phyloP scores from a whole-genome alignment of 1,140 invertebrate genomes.

The Conopomorpha cramerella region DNA sequence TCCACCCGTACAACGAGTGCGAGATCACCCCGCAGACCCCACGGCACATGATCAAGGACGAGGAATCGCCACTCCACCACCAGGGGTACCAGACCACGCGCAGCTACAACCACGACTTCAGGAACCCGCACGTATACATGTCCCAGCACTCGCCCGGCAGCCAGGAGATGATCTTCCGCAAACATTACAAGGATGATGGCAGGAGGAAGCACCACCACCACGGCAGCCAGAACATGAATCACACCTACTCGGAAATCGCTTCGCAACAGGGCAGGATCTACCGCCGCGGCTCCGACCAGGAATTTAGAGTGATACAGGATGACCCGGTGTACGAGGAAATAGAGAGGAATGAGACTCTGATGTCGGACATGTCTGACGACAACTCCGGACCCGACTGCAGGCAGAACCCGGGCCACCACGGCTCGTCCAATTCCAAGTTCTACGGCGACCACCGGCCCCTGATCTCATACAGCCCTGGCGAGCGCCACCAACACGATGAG shows the following conservation, averaged over 20 bases:
- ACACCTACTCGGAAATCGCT: conserved; percentile 66
- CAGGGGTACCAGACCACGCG: conserved; percentile 47
- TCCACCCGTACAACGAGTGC: conserved; percentile 40
- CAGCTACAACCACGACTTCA: conserved; percentile 67
- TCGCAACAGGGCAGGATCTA: conserved; percentile 50
- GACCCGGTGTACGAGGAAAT: conserved; percentile 85
- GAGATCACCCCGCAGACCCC: conserved; percentile 31
- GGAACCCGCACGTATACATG: conserved; percentile 52
- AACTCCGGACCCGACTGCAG: conserved; percentile 75
- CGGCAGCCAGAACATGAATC: conserved; percentile 50
- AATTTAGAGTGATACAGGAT: conserved; percentile 62
- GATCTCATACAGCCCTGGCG: conserved; percentile 69
- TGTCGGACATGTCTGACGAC: conserved; percentile 81
- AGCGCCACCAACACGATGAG: conserved; percentile 58
- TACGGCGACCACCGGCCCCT: conserved; percentile 81
- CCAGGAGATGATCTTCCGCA: conserved; percentile 50
- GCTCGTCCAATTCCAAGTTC: conserved; percentile 68
- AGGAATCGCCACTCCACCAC: conserved; percentile 42
- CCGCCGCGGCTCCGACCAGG: conserved; percentile 46
- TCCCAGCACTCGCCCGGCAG: conserved; percentile 53
- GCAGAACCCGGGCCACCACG: conserved; percentile 41
- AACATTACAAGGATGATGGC: conserved; percentile 47
- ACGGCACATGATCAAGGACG: conserved; percentile 31
- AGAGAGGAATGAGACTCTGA: conserved; percentile 72
- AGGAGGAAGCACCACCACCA: conserved; percentile 46